Evolutionary conservation across 2,797 vertebrate genomes (phyloP).

Genomic region (Sparidentex hasta): DNA sequence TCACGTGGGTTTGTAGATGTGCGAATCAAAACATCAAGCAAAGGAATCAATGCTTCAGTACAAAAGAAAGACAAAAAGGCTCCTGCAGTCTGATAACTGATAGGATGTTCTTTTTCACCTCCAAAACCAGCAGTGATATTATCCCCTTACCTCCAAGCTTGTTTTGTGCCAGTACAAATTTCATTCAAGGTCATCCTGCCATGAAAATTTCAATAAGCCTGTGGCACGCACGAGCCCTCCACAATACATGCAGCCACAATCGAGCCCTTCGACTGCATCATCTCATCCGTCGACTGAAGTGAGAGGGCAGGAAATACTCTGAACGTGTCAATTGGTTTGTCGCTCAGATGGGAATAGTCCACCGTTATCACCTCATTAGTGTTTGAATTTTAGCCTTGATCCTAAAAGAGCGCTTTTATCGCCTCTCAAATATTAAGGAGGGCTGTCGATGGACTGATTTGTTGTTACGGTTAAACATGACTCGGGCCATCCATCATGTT

Average conservation of each 20-base stretch:
- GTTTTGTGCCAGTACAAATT: conserved; percentile 44
- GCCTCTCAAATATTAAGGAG: conserved; percentile 50
- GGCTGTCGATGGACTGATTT: conserved; percentile 64
- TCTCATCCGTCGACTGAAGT: conserved; percentile 26
- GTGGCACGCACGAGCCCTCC: conserved; percentile 23
- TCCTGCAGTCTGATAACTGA: conserved; percentile 10
- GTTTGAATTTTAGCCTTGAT: conserved; percentile 32
- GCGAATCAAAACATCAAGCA: conserved; percentile 46
- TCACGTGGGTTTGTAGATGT: conserved; percentile 52
- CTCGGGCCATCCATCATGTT: conserved; percentile 78
- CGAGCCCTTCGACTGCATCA: conserved; percentile 41
- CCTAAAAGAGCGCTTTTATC: conserved; percentile 44
- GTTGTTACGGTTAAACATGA: conserved; percentile 72
- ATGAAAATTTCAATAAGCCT: conserved; percentile 49
- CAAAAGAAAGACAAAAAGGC: conserved; percentile 3
- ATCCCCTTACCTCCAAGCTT: conserved; percentile 48
- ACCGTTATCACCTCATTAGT: conserved; percentile 53
- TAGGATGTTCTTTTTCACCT: conserved; percentile 41
- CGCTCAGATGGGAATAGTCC: conserved; percentile 32
- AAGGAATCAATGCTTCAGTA: conserved; percentile 10
- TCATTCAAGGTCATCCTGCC: conserved; percentile 67
- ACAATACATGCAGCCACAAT: conserved; percentile 12
- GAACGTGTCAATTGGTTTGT: conserved; percentile 45
- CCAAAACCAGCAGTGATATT: conserved; percentile 30
- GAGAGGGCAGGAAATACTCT: conserved; percentile 45